phyloP scores from a whole-genome alignment of 2,888 invertebrate species.

The Nemotelus pantherinus region DNA sequence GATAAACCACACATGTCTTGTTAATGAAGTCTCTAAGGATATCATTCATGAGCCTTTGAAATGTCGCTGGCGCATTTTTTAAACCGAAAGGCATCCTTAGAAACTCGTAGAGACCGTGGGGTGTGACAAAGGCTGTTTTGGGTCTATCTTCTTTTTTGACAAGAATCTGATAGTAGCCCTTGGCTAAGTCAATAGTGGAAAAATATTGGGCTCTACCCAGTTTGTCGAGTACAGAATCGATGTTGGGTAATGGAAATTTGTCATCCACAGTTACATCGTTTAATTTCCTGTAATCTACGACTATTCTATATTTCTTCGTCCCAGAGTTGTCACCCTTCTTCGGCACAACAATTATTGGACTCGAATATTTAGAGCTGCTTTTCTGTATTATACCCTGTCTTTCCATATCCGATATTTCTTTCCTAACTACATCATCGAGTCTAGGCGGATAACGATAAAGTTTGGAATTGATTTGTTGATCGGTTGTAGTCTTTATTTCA shows the following conservation, averaged over 20 bases:
- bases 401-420: no score
- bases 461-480: no score
- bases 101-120: neutral
- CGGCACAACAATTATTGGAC: no score
- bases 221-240: neutral
- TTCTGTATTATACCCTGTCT: no score
- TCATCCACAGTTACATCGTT: constrained; percentile 17
- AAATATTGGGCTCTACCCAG: neutral
- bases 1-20: neutral
- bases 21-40: neutral
- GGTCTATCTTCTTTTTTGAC: neutral
- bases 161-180: constrained; percentile 2
- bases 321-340: no score
- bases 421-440: no score
- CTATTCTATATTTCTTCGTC: neutral
- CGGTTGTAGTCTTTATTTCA: no score
- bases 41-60: neutral
- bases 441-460: no score
- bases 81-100: constrained; percentile 9
- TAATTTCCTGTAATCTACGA: constrained; percentile 1
- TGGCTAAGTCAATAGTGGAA: neutral
- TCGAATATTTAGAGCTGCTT: no score
- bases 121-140: constrained; percentile 10
- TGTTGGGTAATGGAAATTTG: constrained; percentile 10
- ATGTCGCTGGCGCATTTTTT: constrained; percentile 10